Evolutionary conservation across 2,888 invertebrate genomes (phyloP), one percentile per base, ranked within the genome.

Genomic region (Cheilosia pagana): DNA sequence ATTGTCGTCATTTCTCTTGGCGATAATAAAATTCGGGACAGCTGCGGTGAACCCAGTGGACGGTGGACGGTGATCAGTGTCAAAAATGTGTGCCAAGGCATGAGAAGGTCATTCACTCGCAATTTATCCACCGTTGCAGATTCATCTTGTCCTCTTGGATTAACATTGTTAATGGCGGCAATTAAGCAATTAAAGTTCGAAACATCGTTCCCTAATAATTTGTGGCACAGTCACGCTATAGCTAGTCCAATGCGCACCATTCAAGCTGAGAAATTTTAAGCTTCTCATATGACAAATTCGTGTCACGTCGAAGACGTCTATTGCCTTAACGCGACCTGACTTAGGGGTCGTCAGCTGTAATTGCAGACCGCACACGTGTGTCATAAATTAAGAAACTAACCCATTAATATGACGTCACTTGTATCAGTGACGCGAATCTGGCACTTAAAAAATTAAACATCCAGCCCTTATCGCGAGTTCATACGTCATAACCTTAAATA

Each of bases 131-230:
- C 77, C 60, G 55, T 59, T 70, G 50, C 39, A 10, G 10, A 14
- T 6, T 45, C 59, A 60, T 65, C 63, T 70, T 59, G 28, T 48
- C 43, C 57, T 43, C 21, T 41, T 7, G 71, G 48, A 67, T 78
- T 55, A 41, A 77, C 60, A 72, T 62, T 57, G 67, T 72, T 78
- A 82, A 82, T 78, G 67, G 57, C 67, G 41, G 59, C 77, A 82
- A 82, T 82, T 82, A 82, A 78, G 67, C 62, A 77, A 78, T 82
- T 78, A 53, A 62, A 78, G 55, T 72, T 78, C 67, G 62, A 72
- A 72, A 68, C 57, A 78, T 67, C 70, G 43, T 63, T 81, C 48
- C 28, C 55, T 39, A 39, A 82, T 72, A 48, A 72, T 72, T 67
- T 79, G 35, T 19, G 43, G 12, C 57, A 81, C 43, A 63, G 63